Conservation (phyloP, 2,113 vertebrate genomes). For the Strix uralensis region DNA sequence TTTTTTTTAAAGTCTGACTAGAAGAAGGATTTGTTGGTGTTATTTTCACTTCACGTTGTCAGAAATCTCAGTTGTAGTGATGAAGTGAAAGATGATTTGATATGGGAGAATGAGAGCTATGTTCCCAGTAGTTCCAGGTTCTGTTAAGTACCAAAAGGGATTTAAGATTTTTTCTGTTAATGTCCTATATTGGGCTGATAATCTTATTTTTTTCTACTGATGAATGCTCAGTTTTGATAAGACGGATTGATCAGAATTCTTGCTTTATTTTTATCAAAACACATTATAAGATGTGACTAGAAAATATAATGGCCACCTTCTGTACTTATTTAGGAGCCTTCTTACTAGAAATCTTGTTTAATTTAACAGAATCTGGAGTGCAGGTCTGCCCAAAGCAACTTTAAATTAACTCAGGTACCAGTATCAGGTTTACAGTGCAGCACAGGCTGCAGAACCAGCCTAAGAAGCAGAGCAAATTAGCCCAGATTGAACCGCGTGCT, state of each 20-base stretch:
- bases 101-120: constrained; percentile 25
- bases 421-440: background rate
- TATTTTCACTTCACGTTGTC: background rate
- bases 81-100: constrained; percentile 46
- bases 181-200: background rate
- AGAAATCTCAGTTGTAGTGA: constrained; percentile 27
- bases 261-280: background rate
- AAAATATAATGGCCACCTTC: background rate
- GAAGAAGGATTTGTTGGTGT: background rate
- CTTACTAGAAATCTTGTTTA: background rate
- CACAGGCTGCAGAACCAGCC: background rate
- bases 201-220: background rate
- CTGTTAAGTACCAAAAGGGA: background rate
- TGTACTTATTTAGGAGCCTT: background rate
- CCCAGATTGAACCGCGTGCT: background rate
- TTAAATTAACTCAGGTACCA: background rate
- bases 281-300: background rate
- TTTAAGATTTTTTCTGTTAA: background rate
- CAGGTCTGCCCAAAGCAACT: background rate
- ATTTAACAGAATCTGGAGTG: background rate
- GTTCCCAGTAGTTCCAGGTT: background rate
- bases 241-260: background rate
- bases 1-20: background rate
- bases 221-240: background rate
- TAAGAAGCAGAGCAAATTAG: background rate